Evolutionary conservation across 2,888 invertebrate genomes (phyloP).

Genomic region (Ormia ochracea): DNA sequence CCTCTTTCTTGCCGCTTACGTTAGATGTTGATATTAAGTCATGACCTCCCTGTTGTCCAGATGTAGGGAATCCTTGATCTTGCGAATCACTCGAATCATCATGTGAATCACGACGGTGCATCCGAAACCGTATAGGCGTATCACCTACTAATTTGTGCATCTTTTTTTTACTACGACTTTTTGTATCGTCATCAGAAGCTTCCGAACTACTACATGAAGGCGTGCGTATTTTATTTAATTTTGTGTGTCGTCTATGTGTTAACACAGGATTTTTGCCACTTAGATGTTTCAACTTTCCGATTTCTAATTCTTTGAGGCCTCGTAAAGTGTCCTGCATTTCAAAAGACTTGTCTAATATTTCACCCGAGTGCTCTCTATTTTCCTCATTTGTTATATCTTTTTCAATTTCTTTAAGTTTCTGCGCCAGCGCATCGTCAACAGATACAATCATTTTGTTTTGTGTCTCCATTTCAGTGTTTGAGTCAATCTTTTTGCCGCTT

Average conservation of each 20-base stretch:
- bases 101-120: constrained; percentile 85
- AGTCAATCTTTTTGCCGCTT: constrained; percentile 73
- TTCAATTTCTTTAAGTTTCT: constrained; percentile 71
- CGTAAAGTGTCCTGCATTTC: constrained; percentile 64
- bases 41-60: constrained; percentile 68
- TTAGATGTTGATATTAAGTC: constrained; percentile 58
- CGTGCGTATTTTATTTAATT: constrained; percentile 85
- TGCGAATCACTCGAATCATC: constrained; percentile 92
- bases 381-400: constrained; percentile 64
- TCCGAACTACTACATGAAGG: constrained; percentile 96
- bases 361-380: constrained; percentile 45
- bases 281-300: constrained; percentile 72
- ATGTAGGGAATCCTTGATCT: constrained; percentile 79
- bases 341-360: constrained; percentile 62
- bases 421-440: constrained; percentile 68
- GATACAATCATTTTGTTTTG: constrained; percentile 79
- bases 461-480: constrained; percentile 73
- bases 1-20: constrained; percentile 71
- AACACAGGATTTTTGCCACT: constrained; percentile 74
- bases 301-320: constrained; percentile 73
- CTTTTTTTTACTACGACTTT: constrained; percentile 85
- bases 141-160: constrained; percentile 83
- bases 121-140: constrained; percentile 81
- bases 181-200: constrained; percentile 92
- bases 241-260: constrained; percentile 80